These are phyloP conservation scores for Gobio occitaniae DNA, from an alignment of 2,797 vertebrate genomes.

Conservation along the genomic window DNA sequence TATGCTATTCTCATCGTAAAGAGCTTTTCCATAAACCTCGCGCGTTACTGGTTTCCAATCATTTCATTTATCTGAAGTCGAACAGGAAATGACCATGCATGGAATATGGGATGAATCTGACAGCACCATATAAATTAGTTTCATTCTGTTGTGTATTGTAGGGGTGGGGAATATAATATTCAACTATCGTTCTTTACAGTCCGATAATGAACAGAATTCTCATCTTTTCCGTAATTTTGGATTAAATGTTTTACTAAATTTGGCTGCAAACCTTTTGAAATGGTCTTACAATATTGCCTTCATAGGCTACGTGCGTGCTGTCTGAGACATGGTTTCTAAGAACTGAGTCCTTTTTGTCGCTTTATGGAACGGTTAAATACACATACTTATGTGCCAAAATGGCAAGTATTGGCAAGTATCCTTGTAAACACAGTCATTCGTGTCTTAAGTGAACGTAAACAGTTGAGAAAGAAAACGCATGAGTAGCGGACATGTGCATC, in stretches of 20 bases:
- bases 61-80: not conserved
- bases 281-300: not conserved
- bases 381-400: too few relatives aligned
- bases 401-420: too few relatives aligned
- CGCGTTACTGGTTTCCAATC: not conserved
- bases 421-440: too few relatives aligned
- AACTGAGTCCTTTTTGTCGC: too few relatives aligned
- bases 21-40: conserved; percentile 4
- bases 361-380: too few relatives aligned
- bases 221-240: not conserved
- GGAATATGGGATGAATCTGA: not conserved
- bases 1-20: not conserved
- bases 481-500: too few relatives aligned
- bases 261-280: not conserved
- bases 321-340: not conserved
- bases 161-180: not conserved
- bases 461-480: not conserved
- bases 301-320: not conserved
- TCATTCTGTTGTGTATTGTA: not conserved
- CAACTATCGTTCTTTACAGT: not conserved
- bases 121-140: not conserved
- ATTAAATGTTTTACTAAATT: not conserved
- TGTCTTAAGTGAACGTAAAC: not conserved
- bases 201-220: not conserved
- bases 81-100: not conserved